Base-by-base conservation (phyloP, 2,797 vertebrate genomes). In the Pelobates cultripes region DNA sequence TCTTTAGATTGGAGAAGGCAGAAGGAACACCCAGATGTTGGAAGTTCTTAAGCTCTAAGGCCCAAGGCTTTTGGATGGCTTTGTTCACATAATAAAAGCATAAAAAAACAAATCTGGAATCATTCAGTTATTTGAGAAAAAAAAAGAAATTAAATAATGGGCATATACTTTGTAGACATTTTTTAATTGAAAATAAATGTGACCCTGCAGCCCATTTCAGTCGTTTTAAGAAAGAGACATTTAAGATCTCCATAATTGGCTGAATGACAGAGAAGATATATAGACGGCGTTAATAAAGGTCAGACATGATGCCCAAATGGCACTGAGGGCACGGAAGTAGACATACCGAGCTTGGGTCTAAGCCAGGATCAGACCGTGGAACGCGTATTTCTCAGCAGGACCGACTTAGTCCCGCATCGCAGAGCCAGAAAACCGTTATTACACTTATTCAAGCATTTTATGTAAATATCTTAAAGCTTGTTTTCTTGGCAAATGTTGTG, bases 111-210 rank as follows among this genome's bases (percentile, higher is more conserved):
- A 55, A 73, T n/a, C 43, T 40, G 70, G 70, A 78, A 42, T 55
- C 69, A 61, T 44, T 63, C 41, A 73, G 61, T 57, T 73, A 41
- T 73, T 40, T 60, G 41, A 15, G 53, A n/a, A 55, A 69, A 44
- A 60, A 73, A 68, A 80, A 75, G 14, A 67, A 10, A 60, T 61
- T 70, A 42, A 79, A 73, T 66, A 79, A 43, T 3, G 40, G 57
- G 9, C 10, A 10, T 51, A 51, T 10, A 51, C 47, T 78, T 68
- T 17, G 41, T 40, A 66, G 74, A 53, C 69, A 71, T 53, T 28
- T 17, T 73, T 73, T 78, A 57, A 82, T 44, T 57, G 75, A 77
- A 82, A 82, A 53, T 6, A 73, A 82, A 77, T 76, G 75, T 77
- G 51, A 55, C 61, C 61, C 69, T 61, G 60, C 15, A 76, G 60